These are phyloP conservation scores for Callithrix jacchus DNA, from an alignment of 2,113 vertebrate genomes.

Conservation along the genomic window DNA sequence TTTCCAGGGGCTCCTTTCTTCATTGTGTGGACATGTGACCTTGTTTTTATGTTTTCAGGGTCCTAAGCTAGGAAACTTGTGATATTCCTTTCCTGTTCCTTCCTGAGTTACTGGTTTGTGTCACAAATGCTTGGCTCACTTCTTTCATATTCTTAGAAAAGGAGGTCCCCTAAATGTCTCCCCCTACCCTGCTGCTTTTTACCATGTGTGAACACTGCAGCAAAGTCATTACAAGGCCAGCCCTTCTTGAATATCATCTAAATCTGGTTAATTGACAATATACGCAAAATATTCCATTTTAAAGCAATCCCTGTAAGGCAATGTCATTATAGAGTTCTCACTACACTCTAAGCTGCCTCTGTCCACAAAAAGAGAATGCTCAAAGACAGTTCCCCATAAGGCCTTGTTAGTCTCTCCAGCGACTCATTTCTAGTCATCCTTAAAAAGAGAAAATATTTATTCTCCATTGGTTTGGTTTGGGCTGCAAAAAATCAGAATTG, in stretches of 20 bases:
- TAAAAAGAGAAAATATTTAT: neutral
- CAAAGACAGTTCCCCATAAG: neutral
- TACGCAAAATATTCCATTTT: neutral
- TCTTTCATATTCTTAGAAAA: slow-evolving; percentile 19
- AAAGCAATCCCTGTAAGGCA: neutral
- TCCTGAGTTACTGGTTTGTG: slow-evolving; percentile 50
- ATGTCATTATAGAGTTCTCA: neutral
- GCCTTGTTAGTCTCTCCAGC: neutral
- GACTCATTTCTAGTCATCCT: neutral
- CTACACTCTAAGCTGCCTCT: neutral
- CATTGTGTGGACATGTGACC: slow-evolving; percentile 44
- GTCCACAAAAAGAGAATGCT: neutral
- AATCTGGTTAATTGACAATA: neutral
- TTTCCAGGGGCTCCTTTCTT: slow-evolving; percentile 62
- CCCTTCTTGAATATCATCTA: neutral
- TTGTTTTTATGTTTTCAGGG: slow-evolving; percentile 63
- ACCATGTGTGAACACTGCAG: fast-evolving
- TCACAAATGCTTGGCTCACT: slow-evolving; percentile 17
- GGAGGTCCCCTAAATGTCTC: neutral
- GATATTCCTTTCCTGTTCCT: slow-evolving; percentile 59
- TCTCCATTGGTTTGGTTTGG: neutral
- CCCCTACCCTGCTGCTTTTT: neutral
- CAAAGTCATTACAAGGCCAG: neutral
- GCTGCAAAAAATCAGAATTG: neutral
- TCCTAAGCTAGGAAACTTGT: slow-evolving; percentile 54